These are phyloP conservation scores for Adelphocoris suturalis DNA, from an alignment of 2,888 invertebrate species.

Conservation along the genomic window DNA sequence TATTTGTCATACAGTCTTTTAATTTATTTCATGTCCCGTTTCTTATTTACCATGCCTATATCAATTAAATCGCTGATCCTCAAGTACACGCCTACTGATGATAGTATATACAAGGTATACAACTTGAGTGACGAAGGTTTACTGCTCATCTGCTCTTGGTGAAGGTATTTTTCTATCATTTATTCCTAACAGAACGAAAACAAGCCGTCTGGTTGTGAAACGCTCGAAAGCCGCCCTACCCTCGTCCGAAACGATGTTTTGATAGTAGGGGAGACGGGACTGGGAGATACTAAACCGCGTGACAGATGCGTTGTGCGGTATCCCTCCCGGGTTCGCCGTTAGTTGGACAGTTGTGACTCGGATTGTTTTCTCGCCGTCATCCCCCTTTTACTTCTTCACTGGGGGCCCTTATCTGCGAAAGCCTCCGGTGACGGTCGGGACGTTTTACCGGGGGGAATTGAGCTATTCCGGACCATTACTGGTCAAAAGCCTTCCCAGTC, in stretches of 20 bases:
- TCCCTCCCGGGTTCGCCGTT: neutral
- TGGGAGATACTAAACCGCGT: constrained; percentile 51
- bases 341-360: constrained; percentile 43
- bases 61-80: no score
- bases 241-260: constrained; percentile 21
- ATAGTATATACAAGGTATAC: no score
- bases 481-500: neutral
- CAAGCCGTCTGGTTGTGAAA: no score
- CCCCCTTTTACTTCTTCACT: neutral
- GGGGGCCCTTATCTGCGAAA: neutral
- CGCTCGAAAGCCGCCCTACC: no score
- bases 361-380: constrained; percentile 30
- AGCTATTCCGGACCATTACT: constrained; percentile 38
- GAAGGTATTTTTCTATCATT: no score
- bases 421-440: neutral
- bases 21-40: no score
- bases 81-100: no score
- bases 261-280: neutral
- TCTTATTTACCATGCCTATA: no score
- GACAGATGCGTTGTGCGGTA: constrained; percentile 41
- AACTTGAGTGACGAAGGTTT: no score
- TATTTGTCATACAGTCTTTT: no score
- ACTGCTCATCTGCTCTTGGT: no score
- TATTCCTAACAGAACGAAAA: no score
- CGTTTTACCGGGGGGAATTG: constrained; percentile 29